Conservation (phyloP, 2,888 invertebrate genomes). For the Anthophora plumipes region DNA sequence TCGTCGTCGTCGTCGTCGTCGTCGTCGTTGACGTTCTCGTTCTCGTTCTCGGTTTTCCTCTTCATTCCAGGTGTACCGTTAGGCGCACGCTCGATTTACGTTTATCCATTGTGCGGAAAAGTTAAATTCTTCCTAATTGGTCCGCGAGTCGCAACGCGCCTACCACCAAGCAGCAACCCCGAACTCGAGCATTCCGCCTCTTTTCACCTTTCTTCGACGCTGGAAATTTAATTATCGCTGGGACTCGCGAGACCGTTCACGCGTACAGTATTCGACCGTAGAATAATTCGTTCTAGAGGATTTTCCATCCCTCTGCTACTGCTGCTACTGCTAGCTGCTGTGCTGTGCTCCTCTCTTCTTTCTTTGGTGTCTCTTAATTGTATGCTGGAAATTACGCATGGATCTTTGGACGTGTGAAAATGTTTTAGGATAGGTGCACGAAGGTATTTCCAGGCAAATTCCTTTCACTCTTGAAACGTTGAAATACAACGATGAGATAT, state of each 20-base stretch:
- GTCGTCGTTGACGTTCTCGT: too few relatives aligned
- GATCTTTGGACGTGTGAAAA: too few relatives aligned
- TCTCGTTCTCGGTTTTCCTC: too few relatives aligned
- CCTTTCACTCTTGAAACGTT: too few relatives aligned
- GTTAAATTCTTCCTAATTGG: slow-evolving; percentile 61
- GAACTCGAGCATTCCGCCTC: slow-evolving; percentile 23
- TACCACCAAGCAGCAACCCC: slow-evolving; percentile 2
- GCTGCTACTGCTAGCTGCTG: too few relatives aligned
- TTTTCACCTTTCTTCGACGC: slow-evolving; percentile 65
- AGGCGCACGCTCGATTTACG: slow-evolving; percentile 32
- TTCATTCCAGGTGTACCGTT: slow-evolving; percentile 5
- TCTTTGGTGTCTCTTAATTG: slow-evolving; percentile 19
- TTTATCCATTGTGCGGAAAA: slow-evolving; percentile 37
- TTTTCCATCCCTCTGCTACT: slow-evolving; percentile 43
- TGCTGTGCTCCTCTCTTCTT: not conserved
- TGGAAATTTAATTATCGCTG: slow-evolving; percentile 79
- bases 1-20: too few relatives aligned
- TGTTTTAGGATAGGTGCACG: too few relatives aligned
- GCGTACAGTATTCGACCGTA: slow-evolving; percentile 31
- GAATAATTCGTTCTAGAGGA: slow-evolving; percentile 52
- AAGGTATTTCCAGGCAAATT: too few relatives aligned
- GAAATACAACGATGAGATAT: too few relatives aligned
- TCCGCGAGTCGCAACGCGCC: slow-evolving; percentile 9
- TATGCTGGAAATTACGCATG: slow-evolving; percentile 19
- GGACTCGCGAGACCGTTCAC: slow-evolving; percentile 24